Evolutionary conservation across 2,888 invertebrate genomes (phyloP).

Genomic region (Orchesella flavescens): DNA sequence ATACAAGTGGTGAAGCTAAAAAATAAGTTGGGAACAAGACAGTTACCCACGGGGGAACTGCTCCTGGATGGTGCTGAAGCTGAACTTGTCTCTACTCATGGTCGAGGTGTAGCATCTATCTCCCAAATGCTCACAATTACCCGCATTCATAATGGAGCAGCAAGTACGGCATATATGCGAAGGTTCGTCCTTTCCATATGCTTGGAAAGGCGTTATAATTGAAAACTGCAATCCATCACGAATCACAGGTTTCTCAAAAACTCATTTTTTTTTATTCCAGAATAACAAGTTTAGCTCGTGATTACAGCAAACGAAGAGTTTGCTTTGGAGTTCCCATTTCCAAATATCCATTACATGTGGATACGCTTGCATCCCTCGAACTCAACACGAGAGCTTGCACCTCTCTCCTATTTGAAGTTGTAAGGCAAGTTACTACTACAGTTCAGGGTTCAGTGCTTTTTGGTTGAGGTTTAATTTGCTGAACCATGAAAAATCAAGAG

Average conservation of each 20-base stretch:
- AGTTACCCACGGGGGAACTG: conserved; percentile 78
- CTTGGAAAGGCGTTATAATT: too few relatives aligned
- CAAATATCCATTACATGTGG: conserved; percentile 76
- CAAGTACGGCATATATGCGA: conserved; percentile 75
- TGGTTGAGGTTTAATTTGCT: neutral
- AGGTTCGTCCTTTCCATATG: conserved; percentile 72
- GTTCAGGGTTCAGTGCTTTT: neutral
- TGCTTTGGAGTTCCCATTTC: conserved; percentile 76
- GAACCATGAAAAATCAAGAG: neutral
- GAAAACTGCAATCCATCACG: too few relatives aligned
- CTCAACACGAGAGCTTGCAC: conserved; percentile 76
- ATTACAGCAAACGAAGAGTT: conserved; percentile 75
- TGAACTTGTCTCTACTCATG: conserved; percentile 75
- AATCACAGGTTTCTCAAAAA: neutral
- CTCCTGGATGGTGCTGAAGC: conserved; percentile 76
- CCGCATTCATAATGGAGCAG: conserved; percentile 76
- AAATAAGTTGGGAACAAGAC: conserved; percentile 78
- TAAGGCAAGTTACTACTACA: conserved; percentile 71
- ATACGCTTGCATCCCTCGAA: conserved; percentile 76
- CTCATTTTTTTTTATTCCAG: conserved; percentile 72
- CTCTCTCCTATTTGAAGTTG: conserved; percentile 75
- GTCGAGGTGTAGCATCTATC: conserved; percentile 77
- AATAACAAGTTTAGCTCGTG: conserved; percentile 76
- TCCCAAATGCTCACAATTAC: conserved; percentile 77
- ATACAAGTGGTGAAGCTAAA: conserved; percentile 77